Evolutionary conservation across 2,888 invertebrate species (phyloP), one percentile per base, ranked within the genome.

Genomic region (Halocaridina rubra): DNA sequence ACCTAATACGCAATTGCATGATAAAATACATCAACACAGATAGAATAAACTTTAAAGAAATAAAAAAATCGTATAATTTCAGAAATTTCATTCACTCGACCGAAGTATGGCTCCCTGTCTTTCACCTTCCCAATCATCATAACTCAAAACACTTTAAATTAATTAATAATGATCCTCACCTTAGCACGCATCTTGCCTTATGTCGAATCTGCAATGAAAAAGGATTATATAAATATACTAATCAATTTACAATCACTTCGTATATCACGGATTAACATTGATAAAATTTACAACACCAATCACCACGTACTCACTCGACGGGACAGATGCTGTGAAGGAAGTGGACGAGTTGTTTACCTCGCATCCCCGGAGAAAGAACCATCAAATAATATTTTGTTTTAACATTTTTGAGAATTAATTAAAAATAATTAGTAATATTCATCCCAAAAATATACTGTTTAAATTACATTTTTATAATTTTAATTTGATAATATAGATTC

Each of bases 131-230:
- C 46, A 46, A 8, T 46, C 46, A 13, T 13, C 46, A 46, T 13
- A 46, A 46, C 13, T 46, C 46, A 46, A 8, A 46, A 13, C 13
- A 46, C 10, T 8, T 46, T 46, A 46, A 13, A 13, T 46, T 46
- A 46, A 46, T 13, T 46, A 13, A 0, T 29, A 75, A 24, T 19
- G n/a, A n/a, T 32, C n/a, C 80, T 72, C 61, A 80, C 80, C 80
- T 80, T 80, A n/a, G 80, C 80, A 33, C 80, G 80, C 80, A 80
- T 80, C 33, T 29, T 72, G 72, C 59, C 61, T 22, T 29, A 16
- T 24, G 19, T 53, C 32, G 22, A 57, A 80, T 24, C 80, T 80
- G 80, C 5, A 80, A 80, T 7, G 24, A 7, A 2, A 27, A 59
- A 1, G 39, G 33, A 29, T 16, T 5, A 10, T 39, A 74, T 74